Conservation (phyloP, 2,888 invertebrate species). For the Melitaea athalia region DNA sequence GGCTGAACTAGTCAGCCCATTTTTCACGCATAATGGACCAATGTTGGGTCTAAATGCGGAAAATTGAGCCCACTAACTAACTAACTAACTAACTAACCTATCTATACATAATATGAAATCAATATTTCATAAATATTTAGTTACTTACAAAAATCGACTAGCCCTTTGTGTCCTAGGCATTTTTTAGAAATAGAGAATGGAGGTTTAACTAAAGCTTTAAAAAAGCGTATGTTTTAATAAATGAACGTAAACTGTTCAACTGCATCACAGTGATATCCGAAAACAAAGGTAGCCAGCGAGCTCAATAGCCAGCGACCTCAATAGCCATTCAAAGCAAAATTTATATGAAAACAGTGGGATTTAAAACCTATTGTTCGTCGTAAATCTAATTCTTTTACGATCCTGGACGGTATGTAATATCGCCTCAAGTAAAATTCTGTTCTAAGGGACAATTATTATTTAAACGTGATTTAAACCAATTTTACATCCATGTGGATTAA, state of each 20-base stretch:
- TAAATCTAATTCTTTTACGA: constrained; percentile 1
- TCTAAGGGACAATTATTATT: not conserved
- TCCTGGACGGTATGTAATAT: not conserved
- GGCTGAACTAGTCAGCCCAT: too few relatives aligned
- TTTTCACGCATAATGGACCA: too few relatives aligned
- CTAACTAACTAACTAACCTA: too few relatives aligned
- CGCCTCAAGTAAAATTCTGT: not conserved
- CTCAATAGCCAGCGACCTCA: not conserved
- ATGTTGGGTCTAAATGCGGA: too few relatives aligned
- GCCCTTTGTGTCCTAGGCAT: not conserved
- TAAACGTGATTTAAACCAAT: too few relatives aligned
- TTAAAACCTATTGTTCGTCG: constrained; percentile 4
- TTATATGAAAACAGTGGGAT: constrained; percentile 3
- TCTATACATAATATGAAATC: too few relatives aligned
- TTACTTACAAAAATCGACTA: not conserved
- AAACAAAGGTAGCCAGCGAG: not conserved
- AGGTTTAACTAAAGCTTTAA: not conserved
- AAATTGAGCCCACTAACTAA: too few relatives aligned
- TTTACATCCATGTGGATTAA: too few relatives aligned
- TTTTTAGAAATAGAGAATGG: too few relatives aligned
- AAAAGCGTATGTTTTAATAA: not conserved
- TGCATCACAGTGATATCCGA: not conserved
- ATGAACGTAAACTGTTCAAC: not conserved
- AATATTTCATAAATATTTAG: too few relatives aligned
- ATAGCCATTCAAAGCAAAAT: constrained; percentile 5